Base-by-base conservation (phyloP, 2,888 invertebrate species). In the Monochamus alternatus region DNA sequence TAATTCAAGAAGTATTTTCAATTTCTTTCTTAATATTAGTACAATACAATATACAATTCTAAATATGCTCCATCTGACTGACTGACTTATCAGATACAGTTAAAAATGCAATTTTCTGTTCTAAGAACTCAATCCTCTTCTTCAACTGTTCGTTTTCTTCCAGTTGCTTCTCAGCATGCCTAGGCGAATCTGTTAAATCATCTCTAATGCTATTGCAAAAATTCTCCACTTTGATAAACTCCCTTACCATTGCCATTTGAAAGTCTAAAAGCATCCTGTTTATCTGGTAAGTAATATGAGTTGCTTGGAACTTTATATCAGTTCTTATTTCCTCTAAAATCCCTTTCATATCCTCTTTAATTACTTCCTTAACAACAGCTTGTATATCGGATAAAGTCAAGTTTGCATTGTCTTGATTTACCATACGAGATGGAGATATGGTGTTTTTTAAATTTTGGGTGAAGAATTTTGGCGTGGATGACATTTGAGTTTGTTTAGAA, bases 81-180 rank as follows among this genome's bases (percentile, higher is more conserved):
- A n/a, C n/a, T n/a, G 5, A 8, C n/a, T 3, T n/a, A 10, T 60
- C 30, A 60, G 44, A 0, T 9, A 31, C 7, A 32, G 47, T 69
- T 58, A 69, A 8, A 31, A 7, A 7, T 12, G 78, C 69, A 22
- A 81, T 63, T 65, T 82, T 80, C 14, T 82, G 79, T 72, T 90
- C 90, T 73, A 91, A 84, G 81, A 89, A 88, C 78, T 90, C 90
- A 76, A 91, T 86, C 86, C 90, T 90, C 47, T 90, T 87, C 3
- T 89, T 87, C 38, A 91, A 86, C 81, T 88, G 90, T 80, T 90
- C 89, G 81, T 91, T 91, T 47, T 90, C 89, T 82, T 91, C 91
- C 44, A 91, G 80, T 75, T 91, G 86, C 66, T 44, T 74, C 4
- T 75, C 38, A 47, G 74, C 90, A 79, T 88, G 89, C 68, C 89